phyloP scores from a whole-genome alignment of 2,113 vertebrate species.

The Hypanus sabinus region DNA sequence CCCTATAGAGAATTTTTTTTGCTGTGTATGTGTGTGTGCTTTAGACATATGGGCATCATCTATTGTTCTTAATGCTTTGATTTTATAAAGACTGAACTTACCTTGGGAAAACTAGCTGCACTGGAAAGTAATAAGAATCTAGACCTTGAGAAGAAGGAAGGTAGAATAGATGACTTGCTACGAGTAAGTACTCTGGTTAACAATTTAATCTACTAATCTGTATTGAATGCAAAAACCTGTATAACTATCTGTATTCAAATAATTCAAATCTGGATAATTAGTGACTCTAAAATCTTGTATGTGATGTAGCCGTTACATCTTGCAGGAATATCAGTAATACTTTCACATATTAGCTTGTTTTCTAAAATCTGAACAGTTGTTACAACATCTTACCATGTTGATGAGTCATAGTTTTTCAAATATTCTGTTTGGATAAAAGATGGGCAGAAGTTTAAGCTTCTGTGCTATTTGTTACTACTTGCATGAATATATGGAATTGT shows the following conservation, averaged over 20 bases:
- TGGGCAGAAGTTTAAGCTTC: neutral
- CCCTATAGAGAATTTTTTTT: neutral
- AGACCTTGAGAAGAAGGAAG: conserved; percentile 98
- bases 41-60: neutral
- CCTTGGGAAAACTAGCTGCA: conserved; percentile 91
- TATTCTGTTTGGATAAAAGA: neutral
- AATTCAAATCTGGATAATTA: neutral
- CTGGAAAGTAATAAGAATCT: conserved; percentile 98
- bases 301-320: neutral
- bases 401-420: neutral
- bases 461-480: neutral
- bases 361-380: neutral
- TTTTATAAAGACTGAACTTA: conserved; percentile 82
- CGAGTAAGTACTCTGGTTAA: conserved; percentile 67
- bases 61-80: conserved; percentile 3
- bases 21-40: neutral
- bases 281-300: neutral
- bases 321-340: neutral
- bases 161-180: conserved; percentile 97
- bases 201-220: neutral
- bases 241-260: neutral
- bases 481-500: neutral
- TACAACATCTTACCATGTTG: neutral
- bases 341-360: neutral
- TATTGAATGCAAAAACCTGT: neutral